Percentiles rank a stretch among this genome's conserved stretches.
Conservation (phyloP, 2,888 invertebrate genomes). For the Nysson spinosus region DNA sequence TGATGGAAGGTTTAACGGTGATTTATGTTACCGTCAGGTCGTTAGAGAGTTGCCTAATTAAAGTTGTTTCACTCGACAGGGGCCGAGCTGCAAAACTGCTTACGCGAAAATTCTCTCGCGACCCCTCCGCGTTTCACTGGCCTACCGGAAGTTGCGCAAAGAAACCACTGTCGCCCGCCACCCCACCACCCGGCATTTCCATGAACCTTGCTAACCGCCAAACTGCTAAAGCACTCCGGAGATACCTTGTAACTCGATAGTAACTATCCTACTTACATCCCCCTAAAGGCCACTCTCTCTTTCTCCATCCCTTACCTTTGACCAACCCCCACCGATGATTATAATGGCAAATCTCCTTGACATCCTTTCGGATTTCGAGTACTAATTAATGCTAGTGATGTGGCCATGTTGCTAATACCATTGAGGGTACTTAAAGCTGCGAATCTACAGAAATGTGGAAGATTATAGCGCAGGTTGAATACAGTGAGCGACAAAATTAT, state of each 20-base stretch:
- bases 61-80: conserved; percentile 58
- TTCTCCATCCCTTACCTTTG: too few relatives aligned
- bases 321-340: too few relatives aligned
- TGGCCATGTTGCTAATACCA: too few relatives aligned
- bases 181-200: not conserved
- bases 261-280: not conserved
- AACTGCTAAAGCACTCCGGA: conserved; percentile 24
- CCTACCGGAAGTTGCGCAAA: too few relatives aligned
- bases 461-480: too few relatives aligned
- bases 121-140: too few relatives aligned
- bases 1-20: conserved; percentile 58
- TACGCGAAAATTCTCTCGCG: conserved; percentile 49
- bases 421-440: too few relatives aligned
- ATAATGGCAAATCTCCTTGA: too few relatives aligned
- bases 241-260: conserved; percentile 12
- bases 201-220: conserved; percentile 28
- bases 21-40: conserved; percentile 66
- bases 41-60: conserved; percentile 67
- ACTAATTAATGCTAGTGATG: too few relatives aligned
- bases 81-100: conserved; percentile 61
- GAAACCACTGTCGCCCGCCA: not conserved
- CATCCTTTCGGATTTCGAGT: too few relatives aligned
- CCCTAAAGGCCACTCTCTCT: not conserved
- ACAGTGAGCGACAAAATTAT: too few relatives aligned
- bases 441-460: too few relatives aligned